Base-by-base conservation (phyloP, 2,888 invertebrate species). In the Agrochola macilenta region DNA sequence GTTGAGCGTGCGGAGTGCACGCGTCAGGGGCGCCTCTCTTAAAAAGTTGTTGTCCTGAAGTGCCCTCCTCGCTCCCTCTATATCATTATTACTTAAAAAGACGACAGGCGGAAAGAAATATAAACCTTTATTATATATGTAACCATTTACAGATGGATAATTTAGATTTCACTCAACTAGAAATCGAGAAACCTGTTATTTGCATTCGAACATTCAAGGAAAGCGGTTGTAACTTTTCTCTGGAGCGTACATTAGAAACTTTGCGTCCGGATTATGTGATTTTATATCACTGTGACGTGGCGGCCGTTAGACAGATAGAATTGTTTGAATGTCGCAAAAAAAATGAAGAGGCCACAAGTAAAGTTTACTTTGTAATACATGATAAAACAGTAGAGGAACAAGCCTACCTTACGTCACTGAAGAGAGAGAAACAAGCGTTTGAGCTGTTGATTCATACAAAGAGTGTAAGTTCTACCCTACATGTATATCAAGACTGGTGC, bases 301-400 rank as follows among this genome's bases (percentile, higher is more conserved):
- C 98, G 0, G 98, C 99, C 39, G 98, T 99, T 14, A 96, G 99
- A 43, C 99, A 99, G 94, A 97, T 99, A 77, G 99, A 99, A 97
- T 97, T 99, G 83, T 99, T 97, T 91, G 98, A 98, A 92, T 97
- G 97, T 46, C 97, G 97, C 49, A 97, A 97, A 80, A 93, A 95
- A 64, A 82, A 91, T 0, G 93, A 94, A 3, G 96, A 97, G 17
- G 93, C 97, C 0, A 92, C 95, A 26, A 93, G 98, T 9, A 98
- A 98, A 90, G 98, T 99, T 14, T 99, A 98, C 94, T 99, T 99
- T 90, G 93, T 99, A 69, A 97, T 99, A 85, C 99, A 99, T 93
- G 98, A 98, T 17, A 98, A 98, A 81, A 99, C 99, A 12, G 99
- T 99, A 0, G 99, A 99, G 95, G 99, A 99, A 94, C 99, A 99